Evolutionary conservation across 2,113 vertebrate genomes (phyloP), one percentile per base, ranked within the genome.

Genomic region (Hippopotamus amphibius): DNA sequence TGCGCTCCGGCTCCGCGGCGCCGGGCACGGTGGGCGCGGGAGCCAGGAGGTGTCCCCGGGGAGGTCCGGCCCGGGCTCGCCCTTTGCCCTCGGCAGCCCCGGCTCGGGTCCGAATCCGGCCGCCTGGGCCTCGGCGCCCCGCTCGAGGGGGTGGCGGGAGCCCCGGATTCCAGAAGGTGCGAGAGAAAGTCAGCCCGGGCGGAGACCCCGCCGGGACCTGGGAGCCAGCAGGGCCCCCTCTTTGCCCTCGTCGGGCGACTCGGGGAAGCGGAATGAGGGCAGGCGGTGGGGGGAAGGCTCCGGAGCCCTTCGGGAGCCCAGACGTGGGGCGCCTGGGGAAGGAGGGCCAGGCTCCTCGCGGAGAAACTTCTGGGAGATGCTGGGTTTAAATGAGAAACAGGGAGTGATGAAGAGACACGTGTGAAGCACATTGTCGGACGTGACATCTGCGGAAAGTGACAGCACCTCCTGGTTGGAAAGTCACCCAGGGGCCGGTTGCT

Each of bases 41-140:
- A 19, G 3, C 2, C 59, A 28, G 71, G 0, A 0, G 71, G 46
- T 24, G 13, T 9, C 1, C 0, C 7, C 37, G 37, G 68, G 55
- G 37, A 10, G n/a, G 12, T 4, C 17, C 50, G 26, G 19, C 4
- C 17, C 50, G 26, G 19, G 46, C 12, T 9, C 14, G 74, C 5
- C 59, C 63, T 92, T 91, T 74, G 74, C 79, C 79, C 59, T 22
- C 2, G 26, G 59, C 48, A 2, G 15, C 77, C 5, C 10, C 9
- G 24, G 28, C 22, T 37, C 57, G 37, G 0, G 37, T 10, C 71
- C 12, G n/a, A 1, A 0, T 21, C 7, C 0, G 6, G 22, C 17
- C 1, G 19, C 85, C 63, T 9, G 11, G 41, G 46, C 48, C 37
- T 12, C 21, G 0, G 50, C 16, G 24, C 6, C 53, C 57, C 0